Base-by-base conservation (phyloP, 2,113 vertebrate genomes). In the Mohoua ochrocephala region DNA sequence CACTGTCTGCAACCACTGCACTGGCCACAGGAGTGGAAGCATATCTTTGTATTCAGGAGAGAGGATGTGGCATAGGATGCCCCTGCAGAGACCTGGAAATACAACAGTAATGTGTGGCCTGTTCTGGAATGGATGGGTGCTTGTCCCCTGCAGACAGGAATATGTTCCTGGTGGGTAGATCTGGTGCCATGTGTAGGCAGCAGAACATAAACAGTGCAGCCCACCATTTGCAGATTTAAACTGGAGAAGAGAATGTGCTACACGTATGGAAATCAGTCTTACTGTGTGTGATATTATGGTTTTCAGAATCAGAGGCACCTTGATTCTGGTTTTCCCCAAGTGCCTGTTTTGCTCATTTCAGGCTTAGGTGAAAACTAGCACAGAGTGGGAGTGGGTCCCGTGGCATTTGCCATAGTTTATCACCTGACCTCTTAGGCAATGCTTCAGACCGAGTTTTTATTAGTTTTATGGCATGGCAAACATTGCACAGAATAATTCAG, bases 131-230 rank as follows among this genome's bases (percentile, higher is more conserved):
- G 71, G 83, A 59, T 67, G 63, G 67, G 52, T 56, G 42, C 23
- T 3, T 49, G 2, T 91, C 76, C 64, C 37, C 56, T 71, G 90
- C 63, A 68, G 85, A 35, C 59, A 70, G 52, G 22, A 15, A 3
- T 0, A 13, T 81, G 61, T 86, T 74, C 87, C 57, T 42, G 0
- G 75, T 31, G 82, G 44, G 52, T 37, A 60, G 79, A 64, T 89
- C 56, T 68, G 76, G 27, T 84, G 85, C 37, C 6, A 35, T 49
- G 79, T 92, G 88, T 93, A 33, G 92, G 83, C 85, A 93, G 90
- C 88, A 92, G 88, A 89, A 74, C 91, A 93, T 47, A 67, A 85
- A 91, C 80, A 84, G 65, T 77, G 35, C 90, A 95, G 60, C 91
- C 83, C 86, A 92, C 73, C 18, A 0, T 35, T 53, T 28, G 22